Base-by-base conservation (phyloP, 2,888 invertebrate species). In the Suillia variegata region DNA sequence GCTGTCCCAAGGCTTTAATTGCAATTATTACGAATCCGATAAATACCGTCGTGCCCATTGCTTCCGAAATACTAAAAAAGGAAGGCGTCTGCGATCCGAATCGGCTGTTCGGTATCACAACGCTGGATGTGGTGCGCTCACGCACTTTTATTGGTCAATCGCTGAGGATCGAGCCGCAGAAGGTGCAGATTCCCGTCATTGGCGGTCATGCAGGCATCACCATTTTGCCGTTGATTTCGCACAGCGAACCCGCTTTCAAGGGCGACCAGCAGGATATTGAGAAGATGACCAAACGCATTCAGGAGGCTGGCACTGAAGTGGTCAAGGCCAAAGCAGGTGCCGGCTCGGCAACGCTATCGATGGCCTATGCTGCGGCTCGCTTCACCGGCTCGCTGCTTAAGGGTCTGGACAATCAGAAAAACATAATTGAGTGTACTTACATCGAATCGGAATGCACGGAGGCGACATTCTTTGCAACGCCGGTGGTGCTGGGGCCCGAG, bases 151-250 rank as follows among this genome's bases (percentile, higher is more conserved):
- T 99, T 74, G 95, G 94, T n/a, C 93, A 94, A 80, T 91, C 92
- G 65, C 94, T 96, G 86, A 88, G 89, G 45, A 85, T 95, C 58
- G 92, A 97, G 84, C 96, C 97, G 2, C 85, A 88, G 70, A 83
- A 87, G 64, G 93, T 96, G 2, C 87, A 88, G 76, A 87, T 97
- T 59, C 98, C 98, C 3, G 97, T 99, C 18, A 93, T 99, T 79
- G 98, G 99, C 34, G 99, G 99, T 2, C 99, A 99, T 85, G 94
- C 98, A 24, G 99, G 99, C 33, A 91, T 96, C 65, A 99, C 99
- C 71, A 99, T 99, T 83, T 92, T 99, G 78, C 99, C 99, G 0
- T 79, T 99, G 67, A 89, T 98, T 66, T 97, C 97, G 20, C 98
- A 98, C 84, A 88, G 91, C 70, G 88, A 89, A 61, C 98, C 98